phyloP scores from a whole-genome alignment of 2,113 vertebrate genomes.

The Hemibagrus wyckioides region DNA sequence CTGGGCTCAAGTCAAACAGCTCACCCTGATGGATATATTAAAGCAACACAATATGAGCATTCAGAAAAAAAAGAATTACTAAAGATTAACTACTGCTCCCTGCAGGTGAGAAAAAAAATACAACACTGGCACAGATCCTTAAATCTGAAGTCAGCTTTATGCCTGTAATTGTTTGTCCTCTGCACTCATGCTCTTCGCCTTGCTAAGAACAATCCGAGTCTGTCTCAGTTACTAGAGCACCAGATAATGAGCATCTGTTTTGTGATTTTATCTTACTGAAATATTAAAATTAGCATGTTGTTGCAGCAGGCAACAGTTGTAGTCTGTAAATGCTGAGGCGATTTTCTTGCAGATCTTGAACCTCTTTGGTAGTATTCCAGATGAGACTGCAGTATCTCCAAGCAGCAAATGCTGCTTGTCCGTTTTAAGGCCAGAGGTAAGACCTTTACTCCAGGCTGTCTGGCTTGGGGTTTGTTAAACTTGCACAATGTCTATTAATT shows the following conservation, averaged over 20 bases:
- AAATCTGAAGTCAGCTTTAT: neutral
- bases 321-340: neutral
- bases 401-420: neutral
- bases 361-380: neutral
- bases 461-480: constrained; percentile 1
- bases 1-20: constrained; percentile 84
- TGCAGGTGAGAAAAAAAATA: neutral
- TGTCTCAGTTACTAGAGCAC: neutral
- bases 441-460: neutral
- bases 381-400: neutral
- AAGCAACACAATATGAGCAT: neutral
- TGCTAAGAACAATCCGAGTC: neutral
- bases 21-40: constrained; percentile 76
- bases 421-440: neutral
- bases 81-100: neutral
- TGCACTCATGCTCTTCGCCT: neutral
- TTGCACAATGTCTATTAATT: too few relatives aligned
- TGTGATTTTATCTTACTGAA: neutral
- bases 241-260: neutral
- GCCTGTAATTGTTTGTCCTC: neutral
- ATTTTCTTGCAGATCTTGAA: neutral
- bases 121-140: neutral
- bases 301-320: neutral
- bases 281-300: neutral
- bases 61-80: neutral